phyloP scores from a whole-genome alignment of 2,113 vertebrate genomes.

The Etheostoma spectabile region DNA sequence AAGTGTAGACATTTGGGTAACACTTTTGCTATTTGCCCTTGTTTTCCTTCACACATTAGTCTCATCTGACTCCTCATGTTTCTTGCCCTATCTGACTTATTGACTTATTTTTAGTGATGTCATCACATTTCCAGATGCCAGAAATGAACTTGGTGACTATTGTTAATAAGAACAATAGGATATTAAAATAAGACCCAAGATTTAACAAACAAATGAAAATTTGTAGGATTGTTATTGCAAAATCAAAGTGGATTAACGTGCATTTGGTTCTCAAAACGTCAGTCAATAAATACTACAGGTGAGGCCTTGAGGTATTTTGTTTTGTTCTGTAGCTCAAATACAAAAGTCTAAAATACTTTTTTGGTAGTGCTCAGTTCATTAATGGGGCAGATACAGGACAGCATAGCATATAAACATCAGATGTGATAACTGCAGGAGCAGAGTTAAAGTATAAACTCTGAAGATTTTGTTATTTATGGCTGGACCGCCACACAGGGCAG shows the following conservation, averaged over 20 bases:
- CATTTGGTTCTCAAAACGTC: not conserved
- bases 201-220: not conserved
- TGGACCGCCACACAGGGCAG: conserved; percentile 48
- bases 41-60: not conserved
- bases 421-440: conserved; percentile 5
- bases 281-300: not conserved
- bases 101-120: not conserved
- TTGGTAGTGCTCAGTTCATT: not conserved
- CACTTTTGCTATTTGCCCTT: not conserved
- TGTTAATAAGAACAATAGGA: not conserved
- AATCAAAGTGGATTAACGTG: not conserved
- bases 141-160: not conserved
- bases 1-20: not conserved
- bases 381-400: not conserved
- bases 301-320: not conserved
- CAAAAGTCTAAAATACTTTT: not conserved
- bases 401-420: not conserved
- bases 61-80: not conserved
- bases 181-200: not conserved
- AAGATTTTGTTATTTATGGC: conserved; percentile 27
- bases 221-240: too few relatives aligned
- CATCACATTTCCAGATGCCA: not conserved
- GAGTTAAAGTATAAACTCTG: not conserved
- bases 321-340: not conserved
- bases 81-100: not conserved